Conservation (phyloP, 2,888 invertebrate genomes). For the Scaptomyza flava region DNA sequence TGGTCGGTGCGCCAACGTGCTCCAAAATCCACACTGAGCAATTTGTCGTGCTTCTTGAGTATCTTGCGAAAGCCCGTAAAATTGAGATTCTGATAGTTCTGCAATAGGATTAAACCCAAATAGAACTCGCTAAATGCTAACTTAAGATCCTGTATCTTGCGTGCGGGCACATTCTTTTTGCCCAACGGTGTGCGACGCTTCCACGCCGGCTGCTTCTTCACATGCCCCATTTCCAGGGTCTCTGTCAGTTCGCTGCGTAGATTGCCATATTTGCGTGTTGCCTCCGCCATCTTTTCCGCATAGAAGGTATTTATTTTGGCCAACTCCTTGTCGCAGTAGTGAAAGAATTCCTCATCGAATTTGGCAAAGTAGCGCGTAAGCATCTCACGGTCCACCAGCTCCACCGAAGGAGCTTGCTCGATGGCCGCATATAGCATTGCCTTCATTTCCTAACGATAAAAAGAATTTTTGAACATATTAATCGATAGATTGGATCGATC, state of each 20-base stretch:
- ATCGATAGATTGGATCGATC: not conserved
- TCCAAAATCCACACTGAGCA: constrained; percentile 89
- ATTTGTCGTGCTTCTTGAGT: constrained; percentile 95
- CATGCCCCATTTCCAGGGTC: constrained; percentile 84
- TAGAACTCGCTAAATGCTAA: constrained; percentile 96
- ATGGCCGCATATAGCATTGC: constrained; percentile 91
- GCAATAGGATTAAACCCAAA: constrained; percentile 92
- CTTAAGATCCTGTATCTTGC: constrained; percentile 92
- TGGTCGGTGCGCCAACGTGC: constrained; percentile 91
- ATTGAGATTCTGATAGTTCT: constrained; percentile 95
- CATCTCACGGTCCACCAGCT: constrained; percentile 89
- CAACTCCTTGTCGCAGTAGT: constrained; percentile 93
- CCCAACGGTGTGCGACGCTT: constrained; percentile 83
- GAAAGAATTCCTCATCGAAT: constrained; percentile 94
- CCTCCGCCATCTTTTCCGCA: constrained; percentile 95
- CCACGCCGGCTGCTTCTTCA: constrained; percentile 83
- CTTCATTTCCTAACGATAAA: constrained; percentile 90
- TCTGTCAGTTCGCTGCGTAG: constrained; percentile 89
- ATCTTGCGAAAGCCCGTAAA: constrained; percentile 96
- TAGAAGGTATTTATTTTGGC: constrained; percentile 95
- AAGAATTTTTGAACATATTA: not conserved
- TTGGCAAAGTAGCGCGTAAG: constrained; percentile 90
- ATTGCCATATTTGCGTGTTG: constrained; percentile 91
- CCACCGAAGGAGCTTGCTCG: constrained; percentile 91
- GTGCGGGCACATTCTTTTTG: constrained; percentile 86